A percentile compares a stretch with the other conserved stretches of the same genome.
Evolutionary conservation across 53 echinoderm and acorn worm species (phyloP).

Genomic region (Zoroaster sp.): DNA sequence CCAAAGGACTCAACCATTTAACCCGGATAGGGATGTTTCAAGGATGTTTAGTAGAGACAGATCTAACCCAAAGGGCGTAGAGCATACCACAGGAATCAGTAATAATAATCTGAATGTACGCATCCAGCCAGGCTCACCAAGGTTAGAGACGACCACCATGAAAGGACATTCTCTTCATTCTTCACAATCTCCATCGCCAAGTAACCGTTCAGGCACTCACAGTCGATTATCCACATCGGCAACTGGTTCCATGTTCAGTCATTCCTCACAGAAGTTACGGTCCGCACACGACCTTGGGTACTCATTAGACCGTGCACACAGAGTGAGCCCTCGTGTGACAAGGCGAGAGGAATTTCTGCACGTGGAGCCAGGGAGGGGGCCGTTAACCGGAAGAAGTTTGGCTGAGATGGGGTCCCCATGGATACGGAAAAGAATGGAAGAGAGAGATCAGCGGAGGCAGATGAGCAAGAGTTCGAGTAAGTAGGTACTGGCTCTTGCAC

Average conservation of each 20-base stretch:
- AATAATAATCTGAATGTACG: conserved; percentile 8
- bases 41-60: conserved; percentile 11
- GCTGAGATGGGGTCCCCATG: conserved; percentile 77
- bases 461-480: conserved; percentile 55
- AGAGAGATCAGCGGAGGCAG: conserved; percentile 57
- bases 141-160: neutral
- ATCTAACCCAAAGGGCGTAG: conserved; percentile 5
- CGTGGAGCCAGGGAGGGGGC: conserved; percentile 18
- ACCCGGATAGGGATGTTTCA: neutral
- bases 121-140: neutral
- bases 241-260: conserved; percentile 5
- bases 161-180: neutral
- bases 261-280: conserved; percentile 19
- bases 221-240: neutral
- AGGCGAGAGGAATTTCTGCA: neutral
- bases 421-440: conserved; percentile 78
- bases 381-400: conserved; percentile 38
- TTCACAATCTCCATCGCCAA: neutral
- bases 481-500: conserved; percentile 58
- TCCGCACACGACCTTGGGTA: neutral
- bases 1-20: neutral
- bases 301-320: neutral
- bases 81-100: conserved; percentile 13
- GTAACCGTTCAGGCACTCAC: neutral
- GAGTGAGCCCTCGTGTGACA: neutral